Conservation (phyloP, 2,797 vertebrate genomes). For the Triplophysa bombifrons region DNA sequence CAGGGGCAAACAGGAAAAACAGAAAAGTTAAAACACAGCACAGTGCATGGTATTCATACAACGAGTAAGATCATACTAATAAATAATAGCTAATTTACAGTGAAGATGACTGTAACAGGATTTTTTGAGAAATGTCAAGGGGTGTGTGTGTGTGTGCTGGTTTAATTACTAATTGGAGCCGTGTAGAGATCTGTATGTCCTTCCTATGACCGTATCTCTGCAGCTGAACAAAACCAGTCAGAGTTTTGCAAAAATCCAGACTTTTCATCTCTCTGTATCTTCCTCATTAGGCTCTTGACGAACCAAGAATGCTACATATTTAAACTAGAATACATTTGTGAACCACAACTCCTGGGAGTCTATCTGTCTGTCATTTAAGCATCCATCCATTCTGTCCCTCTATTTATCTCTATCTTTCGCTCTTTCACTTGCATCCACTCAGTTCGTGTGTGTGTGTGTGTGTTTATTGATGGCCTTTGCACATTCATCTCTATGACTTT, state of each 20-base stretch:
- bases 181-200: conserved; percentile 26
- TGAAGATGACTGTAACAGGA: conserved; percentile 3
- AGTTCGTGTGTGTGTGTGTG: conserved; percentile 46
- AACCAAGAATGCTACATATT: neutral
- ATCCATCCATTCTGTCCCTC: neutral
- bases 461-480: conserved; percentile 40
- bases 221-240: neutral
- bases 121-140: conserved; percentile 28
- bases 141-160: neutral
- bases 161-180: conserved; percentile 38
- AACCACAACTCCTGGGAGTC: neutral
- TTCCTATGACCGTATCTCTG: conserved; percentile 35
- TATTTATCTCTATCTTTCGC: neutral
- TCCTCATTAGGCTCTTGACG: conserved; percentile 4
- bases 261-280: neutral
- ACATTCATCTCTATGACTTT: conserved; percentile 36
- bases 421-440: conserved; percentile 8
- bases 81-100: too few species aligned
- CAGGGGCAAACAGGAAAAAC: too few species aligned
- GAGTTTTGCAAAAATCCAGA: neutral
- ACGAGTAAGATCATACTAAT: too few species aligned
- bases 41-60: too few species aligned
- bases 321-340: conserved; percentile 10
- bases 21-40: too few species aligned
- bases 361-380: neutral